Conservation (phyloP, 1,140 invertebrate genomes). For the Temnothorax longispinosus region DNA sequence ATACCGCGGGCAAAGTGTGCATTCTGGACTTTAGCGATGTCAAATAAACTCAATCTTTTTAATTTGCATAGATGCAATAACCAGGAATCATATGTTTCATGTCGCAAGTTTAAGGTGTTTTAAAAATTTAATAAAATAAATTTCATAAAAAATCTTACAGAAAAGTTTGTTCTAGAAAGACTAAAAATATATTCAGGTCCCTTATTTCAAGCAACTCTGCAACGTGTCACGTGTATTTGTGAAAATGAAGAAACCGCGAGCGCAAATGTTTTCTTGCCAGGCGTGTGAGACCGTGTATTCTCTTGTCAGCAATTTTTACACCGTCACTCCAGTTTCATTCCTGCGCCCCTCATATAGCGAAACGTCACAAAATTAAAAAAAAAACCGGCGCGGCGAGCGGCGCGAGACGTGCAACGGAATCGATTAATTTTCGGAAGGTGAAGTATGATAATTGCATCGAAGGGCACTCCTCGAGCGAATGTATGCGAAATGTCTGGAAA, state of each 20-base stretch:
- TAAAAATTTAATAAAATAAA: not conserved
- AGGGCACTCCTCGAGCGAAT: not conserved
- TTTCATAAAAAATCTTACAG: not conserved
- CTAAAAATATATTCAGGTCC: not conserved
- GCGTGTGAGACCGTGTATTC: not conserved
- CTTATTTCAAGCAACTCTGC: not conserved
- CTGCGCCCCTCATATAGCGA: not conserved
- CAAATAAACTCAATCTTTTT: not conserved
- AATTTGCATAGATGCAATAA: not conserved
- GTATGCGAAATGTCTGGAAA: not conserved
- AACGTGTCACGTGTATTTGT: not conserved
- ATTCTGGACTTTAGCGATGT: not conserved
- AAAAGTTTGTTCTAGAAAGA: not conserved
- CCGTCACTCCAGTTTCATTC: constrained; percentile 10
- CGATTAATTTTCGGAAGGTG: constrained; percentile 26
- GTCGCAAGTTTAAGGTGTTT: not conserved
- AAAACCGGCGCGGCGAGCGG: not conserved
- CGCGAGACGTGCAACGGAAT: not conserved
- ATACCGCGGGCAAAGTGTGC: no score
- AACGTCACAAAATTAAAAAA: not conserved
- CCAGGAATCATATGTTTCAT: not conserved
- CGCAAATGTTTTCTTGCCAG: not conserved
- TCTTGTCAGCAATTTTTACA: not conserved
- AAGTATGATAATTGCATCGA: not conserved
- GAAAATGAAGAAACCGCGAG: constrained; percentile 1